These are phyloP conservation scores for Physeter macrocephalus DNA, from an alignment of 2,113 vertebrate species.

Conservation along the genomic window DNA sequence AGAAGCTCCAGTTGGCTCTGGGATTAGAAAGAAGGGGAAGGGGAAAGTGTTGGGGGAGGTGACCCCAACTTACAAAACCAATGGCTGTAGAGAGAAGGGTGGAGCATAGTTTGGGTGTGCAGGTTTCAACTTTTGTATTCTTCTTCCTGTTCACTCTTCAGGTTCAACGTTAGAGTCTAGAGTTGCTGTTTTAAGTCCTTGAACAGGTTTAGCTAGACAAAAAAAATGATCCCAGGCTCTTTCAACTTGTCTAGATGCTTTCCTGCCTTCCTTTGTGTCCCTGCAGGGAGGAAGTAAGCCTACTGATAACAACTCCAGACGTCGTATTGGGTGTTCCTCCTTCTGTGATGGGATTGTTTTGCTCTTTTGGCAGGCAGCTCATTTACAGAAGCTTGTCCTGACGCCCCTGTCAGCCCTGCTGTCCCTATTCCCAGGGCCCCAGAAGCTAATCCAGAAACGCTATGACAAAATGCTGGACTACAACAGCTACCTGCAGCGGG, in stretches of 20 bases:
- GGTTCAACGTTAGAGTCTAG: not conserved
- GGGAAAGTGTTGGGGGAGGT: not conserved
- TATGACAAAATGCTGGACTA: constrained; percentile 97
- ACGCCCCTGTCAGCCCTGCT: constrained; percentile 87
- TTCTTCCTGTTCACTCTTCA: not conserved
- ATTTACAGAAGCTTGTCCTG: constrained; percentile 85
- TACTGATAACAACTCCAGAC: not conserved
- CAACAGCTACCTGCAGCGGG: constrained; percentile 86
- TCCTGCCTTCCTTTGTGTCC: not conserved
- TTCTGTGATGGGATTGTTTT: not conserved
- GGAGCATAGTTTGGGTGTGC: too few species aligned
- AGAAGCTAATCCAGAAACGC: constrained; percentile 98
- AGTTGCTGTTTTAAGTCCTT: not conserved
- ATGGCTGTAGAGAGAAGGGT: not conserved
- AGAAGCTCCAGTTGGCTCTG: not conserved
- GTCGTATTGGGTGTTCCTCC: rapidly evolving
- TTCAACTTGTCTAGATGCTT: not conserved
- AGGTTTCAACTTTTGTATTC: not conserved
- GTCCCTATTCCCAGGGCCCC: constrained; percentile 91
- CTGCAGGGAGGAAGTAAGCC: not conserved
- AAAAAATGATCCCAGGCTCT: not conserved
- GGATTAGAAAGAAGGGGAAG: not conserved
- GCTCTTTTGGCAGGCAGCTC: constrained; percentile 80
- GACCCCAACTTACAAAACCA: not conserved
- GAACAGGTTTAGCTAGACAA: not conserved